Evolutionary conservation across 2,113 vertebrate species (phyloP), one percentile per base, ranked within the genome.

Genomic region (Myiagra hebetior): DNA sequence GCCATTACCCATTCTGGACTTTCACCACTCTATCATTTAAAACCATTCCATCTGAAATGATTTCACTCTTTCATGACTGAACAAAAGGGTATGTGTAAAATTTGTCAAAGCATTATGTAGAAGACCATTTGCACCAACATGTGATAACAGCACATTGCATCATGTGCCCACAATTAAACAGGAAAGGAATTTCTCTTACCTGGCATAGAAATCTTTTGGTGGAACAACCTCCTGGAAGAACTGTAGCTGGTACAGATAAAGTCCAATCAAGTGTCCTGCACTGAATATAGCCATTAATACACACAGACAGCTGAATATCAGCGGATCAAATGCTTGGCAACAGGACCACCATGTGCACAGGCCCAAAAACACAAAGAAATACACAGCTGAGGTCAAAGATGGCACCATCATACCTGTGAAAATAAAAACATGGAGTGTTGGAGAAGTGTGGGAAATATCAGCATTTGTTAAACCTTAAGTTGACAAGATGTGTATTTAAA

Each of bases 311-410:
- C 99, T 99, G 98, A 99, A 99, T 91, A 99, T 98, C 96, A 99
- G 98, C 9, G 98, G 99, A 98, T 99, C 99, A 47, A 99, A 99
- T 11, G 98, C 98, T 93, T 98, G 98, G 96, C 99, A 98, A 96
- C 99, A 99, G 41, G 99, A 99, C 99, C 99, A 99, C 99, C 99
- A 99, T 27, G 99, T 99, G 93, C 99, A 99, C 81, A 99, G 98
- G 88, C 99, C 99, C 97, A 99, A 97, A 97, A 99, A 99, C 87
- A 99, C 98, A 88, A 99, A 98, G 98, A 99, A 99, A 98, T 99
- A 99, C 72, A 99, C 98, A 5, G 98, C 98, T 21, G 99, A 99
- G 41, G 99, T 99, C 98, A 99, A 89, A 19, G 99, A 99, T 21
- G 99, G 99, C 91, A 99, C 97, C 98, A 99, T 99, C 98, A 99